phyloP scores from a whole-genome alignment of 2,113 vertebrate species.

The Brachyhypopomus occidentalis region DNA sequence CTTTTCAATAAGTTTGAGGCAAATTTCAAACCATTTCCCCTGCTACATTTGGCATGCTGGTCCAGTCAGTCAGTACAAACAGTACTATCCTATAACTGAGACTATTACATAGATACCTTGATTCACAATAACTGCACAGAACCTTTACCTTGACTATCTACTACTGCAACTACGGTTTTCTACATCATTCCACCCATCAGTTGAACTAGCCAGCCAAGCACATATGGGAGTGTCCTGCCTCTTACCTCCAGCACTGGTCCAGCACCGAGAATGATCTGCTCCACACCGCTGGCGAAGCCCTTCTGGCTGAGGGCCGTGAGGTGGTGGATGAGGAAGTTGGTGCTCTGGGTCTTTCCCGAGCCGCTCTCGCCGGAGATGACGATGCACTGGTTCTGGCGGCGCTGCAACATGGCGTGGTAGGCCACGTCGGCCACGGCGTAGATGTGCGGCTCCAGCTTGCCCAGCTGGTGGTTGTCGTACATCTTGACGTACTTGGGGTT shows the following conservation, averaged over 20 bases:
- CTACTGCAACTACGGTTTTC: no score
- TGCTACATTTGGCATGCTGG: neutral
- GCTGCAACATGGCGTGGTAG: conserved; percentile 94
- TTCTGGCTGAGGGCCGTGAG: conserved; percentile 97
- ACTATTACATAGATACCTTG: no score
- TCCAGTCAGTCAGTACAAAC: neutral
- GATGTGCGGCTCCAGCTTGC: conserved; percentile 92
- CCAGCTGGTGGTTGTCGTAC: conserved; percentile 93
- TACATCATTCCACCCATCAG: no score
- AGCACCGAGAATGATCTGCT: conserved; percentile 97
- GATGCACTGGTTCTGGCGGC: conserved; percentile 89
- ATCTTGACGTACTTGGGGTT: conserved; percentile 97
- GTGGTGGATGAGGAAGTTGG: conserved; percentile 97
- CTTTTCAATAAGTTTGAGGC: neutral
- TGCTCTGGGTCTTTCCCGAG: conserved; percentile 96
- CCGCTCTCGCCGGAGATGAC: conserved; percentile 96
- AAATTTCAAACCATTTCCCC: neutral
- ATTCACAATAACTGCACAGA: neutral
- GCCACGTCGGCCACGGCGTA: conserved; percentile 94
- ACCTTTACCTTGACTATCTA: no score
- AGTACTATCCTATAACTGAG: neutral
- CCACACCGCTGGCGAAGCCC: conserved; percentile 95
- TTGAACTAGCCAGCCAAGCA: neutral
- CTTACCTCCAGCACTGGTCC: conserved; percentile 96
- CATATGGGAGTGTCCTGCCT: neutral